Evolutionary conservation across 2,113 vertebrate genomes (phyloP), one percentile per base, ranked within the genome.

Genomic region (Engystomops pustulosus): DNA sequence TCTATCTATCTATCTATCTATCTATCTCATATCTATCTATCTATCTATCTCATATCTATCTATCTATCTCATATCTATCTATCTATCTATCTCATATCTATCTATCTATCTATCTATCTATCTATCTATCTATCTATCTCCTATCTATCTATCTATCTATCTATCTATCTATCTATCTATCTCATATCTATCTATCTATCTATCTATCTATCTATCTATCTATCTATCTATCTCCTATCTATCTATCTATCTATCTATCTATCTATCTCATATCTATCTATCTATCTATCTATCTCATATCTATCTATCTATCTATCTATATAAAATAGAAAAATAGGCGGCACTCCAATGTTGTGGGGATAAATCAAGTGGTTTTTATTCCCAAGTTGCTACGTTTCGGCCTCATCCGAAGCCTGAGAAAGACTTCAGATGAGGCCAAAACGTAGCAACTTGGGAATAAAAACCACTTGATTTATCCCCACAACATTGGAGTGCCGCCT

Each of bases 41-140:
- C 60, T 34, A 65, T 65, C 60, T 65, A 32, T 65, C 60, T 65
- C n/a, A n/a, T n/a, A 65, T 65, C 27, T 65, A 34, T 65, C 60
- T 65, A 34, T 65, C 60, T 65, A 34, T 32, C 60, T 23, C 23
- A 9, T 32, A 65, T n/a, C 18, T 53, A 17, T 49, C 14, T 49
- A 49, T 58, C 53, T 23, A 60, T 58, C 53, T 62, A 62, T 62
- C 58, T 30, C 44, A 47, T 12, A 62, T 62, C 58, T 62, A 62
- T 30, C 58, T 62, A 62, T 62, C 58, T 62, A 58, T 58, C 55
- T 58, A 58, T 58, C 55, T 58, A 25, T 58, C 55, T 58, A n/a
- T 55, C 51, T 55, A n/a, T 55, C 51, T 55, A n/a, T 55, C 51
- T 55, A 12, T 58, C 55, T 58, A 58, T 55, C 20, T 23, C 15